Conservation (phyloP, 2,888 invertebrate genomes). For the Empis livida region DNA sequence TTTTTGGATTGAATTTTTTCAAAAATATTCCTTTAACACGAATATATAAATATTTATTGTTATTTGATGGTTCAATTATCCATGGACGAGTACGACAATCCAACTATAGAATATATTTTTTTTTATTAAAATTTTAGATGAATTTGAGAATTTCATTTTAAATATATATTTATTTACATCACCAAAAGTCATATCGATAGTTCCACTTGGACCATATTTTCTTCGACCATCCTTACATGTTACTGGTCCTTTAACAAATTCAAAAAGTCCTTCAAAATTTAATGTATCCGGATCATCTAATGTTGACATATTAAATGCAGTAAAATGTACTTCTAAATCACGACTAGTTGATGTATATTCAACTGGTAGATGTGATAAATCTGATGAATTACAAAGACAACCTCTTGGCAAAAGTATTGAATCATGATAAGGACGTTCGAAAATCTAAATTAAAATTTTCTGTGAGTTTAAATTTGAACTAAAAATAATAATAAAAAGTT, state of each 20-base stretch:
- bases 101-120: conserved; percentile 46
- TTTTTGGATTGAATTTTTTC: conserved; percentile 32
- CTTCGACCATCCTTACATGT: conserved; percentile 56
- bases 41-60: conserved; percentile 61
- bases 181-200: conserved; percentile 47
- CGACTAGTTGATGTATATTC: conserved; percentile 64
- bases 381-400: conserved; percentile 60
- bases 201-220: conserved; percentile 64
- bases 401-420: conserved; percentile 61
- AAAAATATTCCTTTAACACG: conserved; percentile 54
- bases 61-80: conserved; percentile 63
- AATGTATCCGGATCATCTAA: conserved; percentile 74
- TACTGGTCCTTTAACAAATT: conserved; percentile 59
- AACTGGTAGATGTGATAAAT: conserved; percentile 44
- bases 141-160: background rate
- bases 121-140: background rate
- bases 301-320: conserved; percentile 70
- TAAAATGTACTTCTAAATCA: conserved; percentile 68
- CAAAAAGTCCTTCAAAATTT: conserved; percentile 73
- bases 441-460: conserved; percentile 35
- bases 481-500: background rate
- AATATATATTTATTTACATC: conserved; percentile 25
- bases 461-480: background rate
- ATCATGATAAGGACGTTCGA: conserved; percentile 62
- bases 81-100: conserved; percentile 70